These are phyloP conservation scores for Eira barbara DNA, from an alignment of 2,113 vertebrate genomes.

Conservation along the genomic window DNA sequence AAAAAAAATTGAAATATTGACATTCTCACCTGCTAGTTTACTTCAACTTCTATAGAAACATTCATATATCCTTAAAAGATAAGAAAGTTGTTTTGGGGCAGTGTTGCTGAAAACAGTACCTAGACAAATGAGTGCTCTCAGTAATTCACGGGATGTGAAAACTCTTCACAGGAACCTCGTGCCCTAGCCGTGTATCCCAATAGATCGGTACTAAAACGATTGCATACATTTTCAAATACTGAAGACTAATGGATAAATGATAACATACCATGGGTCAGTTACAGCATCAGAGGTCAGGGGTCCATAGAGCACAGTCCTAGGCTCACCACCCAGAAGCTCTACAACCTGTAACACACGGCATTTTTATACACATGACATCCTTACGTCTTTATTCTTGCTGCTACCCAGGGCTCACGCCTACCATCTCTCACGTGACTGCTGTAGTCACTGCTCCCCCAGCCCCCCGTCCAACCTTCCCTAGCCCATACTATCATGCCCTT, in stretches of 20 bases:
- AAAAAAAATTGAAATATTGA: constrained; percentile 34
- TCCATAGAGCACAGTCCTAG: background rate
- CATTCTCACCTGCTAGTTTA: background rate
- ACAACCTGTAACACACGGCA: accelerated
- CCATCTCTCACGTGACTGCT: accelerated
- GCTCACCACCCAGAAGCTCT: background rate
- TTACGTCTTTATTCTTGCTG: background rate
- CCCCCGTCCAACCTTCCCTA: background rate
- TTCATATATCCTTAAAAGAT: background rate
- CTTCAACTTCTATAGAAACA: constrained; percentile 16
- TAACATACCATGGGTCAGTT: background rate
- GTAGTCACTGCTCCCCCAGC: accelerated
- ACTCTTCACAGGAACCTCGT: background rate
- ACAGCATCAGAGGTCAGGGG: background rate
- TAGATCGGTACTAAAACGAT: background rate
- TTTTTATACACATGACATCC: background rate
- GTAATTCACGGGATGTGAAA: background rate
- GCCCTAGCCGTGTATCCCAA: background rate
- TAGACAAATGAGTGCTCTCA: background rate
- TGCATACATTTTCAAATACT: background rate
- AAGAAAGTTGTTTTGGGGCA: background rate
- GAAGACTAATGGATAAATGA: background rate
- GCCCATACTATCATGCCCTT: accelerated
- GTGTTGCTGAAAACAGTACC: background rate
- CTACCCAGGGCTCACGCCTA: accelerated